Evolutionary conservation across 1,140 invertebrate species (phyloP), one percentile per base, ranked within the genome.

Genomic region (Cherax destructor): DNA sequence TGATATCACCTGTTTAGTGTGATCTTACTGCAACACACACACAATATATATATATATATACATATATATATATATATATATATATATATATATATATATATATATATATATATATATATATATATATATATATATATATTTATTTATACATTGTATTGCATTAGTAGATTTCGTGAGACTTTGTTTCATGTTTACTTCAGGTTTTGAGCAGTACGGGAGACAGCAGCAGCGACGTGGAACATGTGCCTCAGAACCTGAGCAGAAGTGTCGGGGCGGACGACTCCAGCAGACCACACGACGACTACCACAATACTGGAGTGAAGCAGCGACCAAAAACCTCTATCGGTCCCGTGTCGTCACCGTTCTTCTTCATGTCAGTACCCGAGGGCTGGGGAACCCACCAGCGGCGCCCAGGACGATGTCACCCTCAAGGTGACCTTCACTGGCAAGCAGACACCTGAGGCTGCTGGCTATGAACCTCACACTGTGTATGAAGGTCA

Each of bases 361-460:
- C 92, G 0, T 93, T 93, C 77, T 93, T 89, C 87, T 93, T 93
- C 90, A 88, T 93, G 92, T 83, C 90, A 93, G 86, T 93, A 87
- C 59, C 92, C 92, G 16, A 41, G 76, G 65, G 47, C 83, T 11
- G 92, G 92, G 24, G 92, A 93, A 65, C 90, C 83, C 21, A 81
- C 91, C 6, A 86, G 78, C 6, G 83, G 65, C 4, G 69, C 24
- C 30, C 56, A 80, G 10, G 50, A 86, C 0, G 92, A 92, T 47
- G 90, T 93, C 49, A 86, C 81, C 72, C 30, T 93, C 3, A 83
- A 79, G 41, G 87, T 92, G 6, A 24, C 74, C 30, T 88, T 93
- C 41, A 72, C 85, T 9, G 92, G 90, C 16, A 59, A 61, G n/a
- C 79, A 69, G n/a, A 89, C 84, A 16, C 89, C 91, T 10, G 69